A percentile compares a stretch with the other conserved stretches of the same genome.
phyloP scores from a whole-genome alignment of 2,888 invertebrate species.

The Drosophila setosimentum region DNA sequence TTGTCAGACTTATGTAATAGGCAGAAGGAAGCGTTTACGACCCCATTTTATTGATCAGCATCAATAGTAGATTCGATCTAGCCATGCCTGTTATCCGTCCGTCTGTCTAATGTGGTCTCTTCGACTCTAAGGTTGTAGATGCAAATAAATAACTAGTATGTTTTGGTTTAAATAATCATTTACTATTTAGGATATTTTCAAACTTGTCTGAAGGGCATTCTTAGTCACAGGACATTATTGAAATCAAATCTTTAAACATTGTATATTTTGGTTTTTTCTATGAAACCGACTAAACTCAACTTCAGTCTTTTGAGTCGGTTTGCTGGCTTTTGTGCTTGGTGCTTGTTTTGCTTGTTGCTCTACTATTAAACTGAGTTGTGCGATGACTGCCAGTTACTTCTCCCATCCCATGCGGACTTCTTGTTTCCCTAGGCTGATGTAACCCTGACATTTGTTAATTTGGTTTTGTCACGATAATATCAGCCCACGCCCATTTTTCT shows the following conservation, averaged over 20 bases:
- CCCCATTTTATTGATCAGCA: background rate
- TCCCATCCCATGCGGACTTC: slow-evolving; percentile 4
- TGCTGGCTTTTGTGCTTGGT: slow-evolving; percentile 39
- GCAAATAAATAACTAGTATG: background rate
- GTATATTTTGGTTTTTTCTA: background rate
- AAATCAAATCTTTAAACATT: background rate
- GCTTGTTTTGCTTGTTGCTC: slow-evolving; percentile 22
- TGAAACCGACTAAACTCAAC: background rate
- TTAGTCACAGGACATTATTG: background rate
- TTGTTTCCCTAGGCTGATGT: slow-evolving; percentile 56
- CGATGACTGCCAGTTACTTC: slow-evolving; percentile 20
- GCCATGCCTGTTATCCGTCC: background rate
- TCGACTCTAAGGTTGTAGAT: background rate
- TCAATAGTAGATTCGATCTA: background rate
- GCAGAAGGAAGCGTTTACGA: background rate
- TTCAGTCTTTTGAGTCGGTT: background rate
- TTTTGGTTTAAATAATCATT: background rate
- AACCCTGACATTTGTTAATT: slow-evolving; percentile 70
- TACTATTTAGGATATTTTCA: background rate
- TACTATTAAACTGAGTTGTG: slow-evolving; percentile 54
- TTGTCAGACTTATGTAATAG: background rate
- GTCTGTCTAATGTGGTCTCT: background rate
- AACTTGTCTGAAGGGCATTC: too few species aligned
- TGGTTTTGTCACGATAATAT: slow-evolving; percentile 75
- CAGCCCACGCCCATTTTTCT: slow-evolving; percentile 44